Percentiles rank a stretch among this genome's conserved stretches.
Conservation (phyloP, 2,113 vertebrate genomes). For the Apteryx owenii region DNA sequence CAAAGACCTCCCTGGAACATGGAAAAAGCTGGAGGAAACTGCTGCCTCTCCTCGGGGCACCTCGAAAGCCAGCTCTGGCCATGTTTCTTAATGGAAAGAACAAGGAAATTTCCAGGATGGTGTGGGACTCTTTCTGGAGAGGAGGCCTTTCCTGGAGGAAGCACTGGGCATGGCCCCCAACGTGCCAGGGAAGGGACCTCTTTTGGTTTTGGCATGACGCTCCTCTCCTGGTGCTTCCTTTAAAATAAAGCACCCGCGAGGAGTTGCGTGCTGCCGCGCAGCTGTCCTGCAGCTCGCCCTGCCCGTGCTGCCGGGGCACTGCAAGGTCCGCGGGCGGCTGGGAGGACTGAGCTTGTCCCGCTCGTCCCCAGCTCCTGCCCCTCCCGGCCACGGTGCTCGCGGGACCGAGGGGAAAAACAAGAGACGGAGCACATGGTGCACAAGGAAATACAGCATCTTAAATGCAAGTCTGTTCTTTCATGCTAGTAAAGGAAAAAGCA, state of each 20-base stretch:
- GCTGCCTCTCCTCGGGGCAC: neutral
- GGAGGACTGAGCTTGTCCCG: neutral
- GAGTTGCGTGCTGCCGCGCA: neutral
- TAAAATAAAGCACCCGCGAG: rapidly evolving
- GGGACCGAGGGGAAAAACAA: too few species aligned
- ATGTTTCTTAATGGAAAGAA: neutral
- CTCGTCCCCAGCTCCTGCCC: too few species aligned
- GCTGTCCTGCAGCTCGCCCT: neutral
- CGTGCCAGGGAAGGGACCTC: neutral
- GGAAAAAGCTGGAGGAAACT: neutral
- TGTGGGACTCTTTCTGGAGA: neutral
- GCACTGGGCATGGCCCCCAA: neutral
- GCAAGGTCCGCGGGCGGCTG: too few species aligned
- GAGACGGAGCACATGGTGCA: neutral
- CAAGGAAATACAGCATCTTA: neutral
- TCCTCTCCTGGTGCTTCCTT: neutral
- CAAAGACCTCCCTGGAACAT: neutral
- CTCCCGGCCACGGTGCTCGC: neutral
- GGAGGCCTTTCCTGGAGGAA: neutral
- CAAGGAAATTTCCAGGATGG: neutral
- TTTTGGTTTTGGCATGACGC: neutral
- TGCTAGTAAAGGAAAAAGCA: neutral
- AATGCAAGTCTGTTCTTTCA: too few species aligned
- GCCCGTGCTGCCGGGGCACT: too few species aligned
- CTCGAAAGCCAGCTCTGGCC: neutral